Conservation (phyloP, 2,113 vertebrate genomes). For the Paralichthys olivaceus region DNA sequence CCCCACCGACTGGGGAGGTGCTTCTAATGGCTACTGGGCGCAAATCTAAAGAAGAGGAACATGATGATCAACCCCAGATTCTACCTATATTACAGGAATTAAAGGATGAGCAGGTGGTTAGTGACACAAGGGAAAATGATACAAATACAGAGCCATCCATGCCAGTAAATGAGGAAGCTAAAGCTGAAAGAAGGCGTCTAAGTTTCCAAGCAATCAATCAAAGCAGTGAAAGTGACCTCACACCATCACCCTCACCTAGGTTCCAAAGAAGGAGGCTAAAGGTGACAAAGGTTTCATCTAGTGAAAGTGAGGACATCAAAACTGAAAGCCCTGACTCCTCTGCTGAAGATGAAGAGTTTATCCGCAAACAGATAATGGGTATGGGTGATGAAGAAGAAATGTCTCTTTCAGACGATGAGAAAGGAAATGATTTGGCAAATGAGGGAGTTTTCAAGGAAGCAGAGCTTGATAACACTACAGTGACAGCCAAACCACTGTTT, state of each 20-base stretch:
- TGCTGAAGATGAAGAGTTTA: conserved; percentile 93
- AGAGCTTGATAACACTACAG: conserved; percentile 73
- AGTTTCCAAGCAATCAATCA: conserved; percentile 86
- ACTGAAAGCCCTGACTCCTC: conserved; percentile 81
- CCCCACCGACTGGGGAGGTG: conserved; percentile 42
- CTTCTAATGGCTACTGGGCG: conserved; percentile 84
- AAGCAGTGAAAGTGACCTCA: conserved; percentile 90
- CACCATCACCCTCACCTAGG: conserved; percentile 80
- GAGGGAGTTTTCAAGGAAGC: conserved; percentile 74
- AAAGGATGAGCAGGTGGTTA: conserved; percentile 72
- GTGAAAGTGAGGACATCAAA: conserved; percentile 93
- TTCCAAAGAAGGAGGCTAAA: conserved; percentile 83
- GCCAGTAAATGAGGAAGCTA: conserved; percentile 64
- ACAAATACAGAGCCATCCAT: conserved; percentile 63
- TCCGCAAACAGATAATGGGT: conserved; percentile 92
- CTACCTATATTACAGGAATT: conserved; percentile 80
- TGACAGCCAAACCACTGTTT: conserved; percentile 78
- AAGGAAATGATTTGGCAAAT: conserved; percentile 82
- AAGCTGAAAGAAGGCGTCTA: conserved; percentile 79
- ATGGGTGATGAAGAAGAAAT: conserved; percentile 92
- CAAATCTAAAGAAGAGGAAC: conserved; percentile 60
- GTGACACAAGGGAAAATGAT: conserved; percentile 63
- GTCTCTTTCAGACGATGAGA: conserved; percentile 89
- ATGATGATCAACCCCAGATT: conserved; percentile 79
- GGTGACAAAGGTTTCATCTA: conserved; percentile 86